Conservation (phyloP, 2,888 invertebrate species). For the Drosophila fulvimacula region DNA sequence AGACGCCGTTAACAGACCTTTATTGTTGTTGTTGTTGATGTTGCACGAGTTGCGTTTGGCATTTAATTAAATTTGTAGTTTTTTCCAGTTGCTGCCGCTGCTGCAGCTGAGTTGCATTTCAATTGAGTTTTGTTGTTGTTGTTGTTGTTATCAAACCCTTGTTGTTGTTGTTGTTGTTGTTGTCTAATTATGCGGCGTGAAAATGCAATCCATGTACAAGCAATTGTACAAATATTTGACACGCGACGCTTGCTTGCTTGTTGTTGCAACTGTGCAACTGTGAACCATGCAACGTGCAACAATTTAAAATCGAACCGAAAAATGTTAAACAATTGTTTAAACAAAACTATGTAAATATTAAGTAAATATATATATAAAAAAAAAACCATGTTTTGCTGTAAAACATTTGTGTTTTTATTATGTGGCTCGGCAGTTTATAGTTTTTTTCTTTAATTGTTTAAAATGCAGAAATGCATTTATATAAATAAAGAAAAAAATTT, state of each 20-base stretch:
- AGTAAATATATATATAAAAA: background rate
- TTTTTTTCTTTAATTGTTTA: no score
- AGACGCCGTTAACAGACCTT: conserved; percentile 45
- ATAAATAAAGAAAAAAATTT: background rate
- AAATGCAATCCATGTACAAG: conserved; percentile 81
- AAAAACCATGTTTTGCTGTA: background rate
- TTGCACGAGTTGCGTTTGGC: conserved; percentile 56
- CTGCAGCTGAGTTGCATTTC: conserved; percentile 51
- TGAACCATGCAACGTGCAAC: conserved; percentile 50
- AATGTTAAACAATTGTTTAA: conserved; percentile 57
- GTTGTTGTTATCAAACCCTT: conserved; percentile 16
- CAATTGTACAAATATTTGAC: conserved; percentile 71
- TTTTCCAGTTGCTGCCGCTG: conserved; percentile 34
- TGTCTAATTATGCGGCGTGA: conserved; percentile 82
- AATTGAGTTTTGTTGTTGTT: conserved; percentile 46
- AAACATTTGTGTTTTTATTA: background rate
- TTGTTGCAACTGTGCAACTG: conserved; percentile 30
- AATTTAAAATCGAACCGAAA: conserved; percentile 37
- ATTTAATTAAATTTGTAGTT: conserved; percentile 67
- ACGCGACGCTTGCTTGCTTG: conserved; percentile 41
- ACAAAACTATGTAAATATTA: conserved; percentile 31
- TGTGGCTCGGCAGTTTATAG: no score
- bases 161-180: conserved; percentile 24
- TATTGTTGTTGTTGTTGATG: conserved; percentile 16
- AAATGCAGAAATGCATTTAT: background rate